Evolutionary conservation across 2,797 vertebrate species (phyloP), one percentile per base, ranked within the genome.

Genomic region (Eleutherodactylus coqui): DNA sequence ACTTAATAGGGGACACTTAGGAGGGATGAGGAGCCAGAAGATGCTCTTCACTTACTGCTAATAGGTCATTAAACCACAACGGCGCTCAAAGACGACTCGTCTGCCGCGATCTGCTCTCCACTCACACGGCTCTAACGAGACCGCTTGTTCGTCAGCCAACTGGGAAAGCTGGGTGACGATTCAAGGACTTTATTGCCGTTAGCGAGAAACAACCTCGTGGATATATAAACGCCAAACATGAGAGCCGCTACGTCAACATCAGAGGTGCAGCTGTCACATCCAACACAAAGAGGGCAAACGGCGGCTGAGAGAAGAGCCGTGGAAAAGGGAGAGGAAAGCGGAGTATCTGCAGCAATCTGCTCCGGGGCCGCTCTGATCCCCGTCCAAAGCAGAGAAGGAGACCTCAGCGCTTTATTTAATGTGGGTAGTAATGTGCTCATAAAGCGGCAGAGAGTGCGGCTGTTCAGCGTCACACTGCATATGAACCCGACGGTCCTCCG

Each of bases 341-440:
- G 67, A 43, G 19, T 7, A 80, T 24, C 64, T 16, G 47, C 29
- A 72, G 64, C 45, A 55, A 55, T 53, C 62, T 29, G 47, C 34
- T 29, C 51, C 80, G 17, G 9, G 1, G 32, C 47, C 1, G 21
- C 32, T 51, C 27, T 38, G 29, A 58, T 82, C 79, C n/a, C 14
- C 11, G 21, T 34, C 79, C 64, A 82, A 69, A 43, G 8, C 16
- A 24, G 10, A 10, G 38, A 43, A 16, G n/a, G 16, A 69, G 79
- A 64, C 29, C 60, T 47, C 79, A 45, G 45, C 29, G 43, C 6
- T 53, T 38, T 72, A 82, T 72, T 72, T 53, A 82, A 27, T 72
- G 80, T 14, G 21, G 9, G 67, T 53, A 72, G 24, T 67, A 70
- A 51, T 16, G 34, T 43, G 16, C 7, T 45, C 29, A 72, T 70